These are phyloP conservation scores for Pammene fasciana DNA, from an alignment of 2,888 invertebrate genomes.

Conservation along the genomic window DNA sequence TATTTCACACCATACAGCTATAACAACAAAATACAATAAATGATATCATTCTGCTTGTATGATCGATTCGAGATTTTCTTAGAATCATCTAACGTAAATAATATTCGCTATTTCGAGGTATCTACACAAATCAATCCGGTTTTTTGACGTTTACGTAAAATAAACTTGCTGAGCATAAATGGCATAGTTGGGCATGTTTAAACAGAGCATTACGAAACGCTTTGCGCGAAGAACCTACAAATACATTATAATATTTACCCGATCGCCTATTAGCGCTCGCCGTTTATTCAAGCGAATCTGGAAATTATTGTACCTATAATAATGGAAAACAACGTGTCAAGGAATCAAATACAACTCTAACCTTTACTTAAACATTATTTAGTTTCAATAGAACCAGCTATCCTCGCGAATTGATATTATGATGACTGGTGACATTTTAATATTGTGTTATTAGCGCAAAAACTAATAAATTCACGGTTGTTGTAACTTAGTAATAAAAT, in stretches of 20 bases:
- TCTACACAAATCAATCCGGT: constrained; percentile 34
- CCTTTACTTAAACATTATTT: too few relatives aligned
- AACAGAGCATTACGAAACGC: constrained; percentile 37
- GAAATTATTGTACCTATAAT: too few relatives aligned
- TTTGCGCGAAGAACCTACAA: constrained; percentile 24
- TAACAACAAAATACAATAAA: constrained; percentile 27
- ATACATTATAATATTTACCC: constrained; percentile 28
- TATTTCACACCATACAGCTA: constrained; percentile 10
- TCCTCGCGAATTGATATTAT: too few relatives aligned
- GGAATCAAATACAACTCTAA: too few relatives aligned
- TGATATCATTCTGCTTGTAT: constrained; percentile 22
- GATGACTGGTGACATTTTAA: too few relatives aligned
- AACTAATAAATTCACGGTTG: too few relatives aligned
- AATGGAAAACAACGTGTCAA: not conserved
- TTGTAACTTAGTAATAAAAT: too few relatives aligned
- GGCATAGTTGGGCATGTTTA: constrained; percentile 29
- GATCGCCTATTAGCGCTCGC: constrained; percentile 12
- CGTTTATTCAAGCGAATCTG: constrained; percentile 1
- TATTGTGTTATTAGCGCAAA: too few relatives aligned
- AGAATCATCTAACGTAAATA: constrained; percentile 30
- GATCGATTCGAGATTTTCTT: constrained; percentile 21
- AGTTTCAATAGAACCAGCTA: too few relatives aligned
- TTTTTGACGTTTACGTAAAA: constrained; percentile 39
- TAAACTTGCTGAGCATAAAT: constrained; percentile 37
- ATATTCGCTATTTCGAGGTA: constrained; percentile 29